Evolutionary conservation across 2,113 vertebrate species (phyloP).

Genomic region (Agapornis roseicollis): DNA sequence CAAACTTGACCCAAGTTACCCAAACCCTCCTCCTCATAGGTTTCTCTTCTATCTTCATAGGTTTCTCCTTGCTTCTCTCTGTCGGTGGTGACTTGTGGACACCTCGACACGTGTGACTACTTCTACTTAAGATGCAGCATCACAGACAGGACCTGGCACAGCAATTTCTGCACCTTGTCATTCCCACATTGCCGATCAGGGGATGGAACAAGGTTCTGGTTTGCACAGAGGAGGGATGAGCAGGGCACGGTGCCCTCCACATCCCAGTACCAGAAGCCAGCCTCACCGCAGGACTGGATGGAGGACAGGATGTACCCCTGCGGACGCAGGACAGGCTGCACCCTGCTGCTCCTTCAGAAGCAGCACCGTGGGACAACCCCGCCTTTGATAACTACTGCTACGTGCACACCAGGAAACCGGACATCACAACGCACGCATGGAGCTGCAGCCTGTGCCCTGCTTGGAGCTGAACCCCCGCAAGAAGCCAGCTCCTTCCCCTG

Average conservation of each 20-base stretch:
- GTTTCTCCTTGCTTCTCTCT: not conserved
- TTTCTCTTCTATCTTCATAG: no score
- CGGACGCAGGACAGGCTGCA: accelerated
- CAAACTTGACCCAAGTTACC: not conserved
- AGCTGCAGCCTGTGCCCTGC: not conserved
- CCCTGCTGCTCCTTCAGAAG: not conserved
- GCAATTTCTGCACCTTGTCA: not conserved
- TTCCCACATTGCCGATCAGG: accelerated
- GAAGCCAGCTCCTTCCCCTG: not conserved
- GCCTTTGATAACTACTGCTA: not conserved
- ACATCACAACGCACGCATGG: accelerated
- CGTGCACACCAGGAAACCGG: accelerated
- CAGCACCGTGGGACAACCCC: not conserved
- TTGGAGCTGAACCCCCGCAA: not conserved
- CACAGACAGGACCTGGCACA: not conserved
- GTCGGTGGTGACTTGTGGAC: not conserved
- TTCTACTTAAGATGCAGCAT: not conserved
- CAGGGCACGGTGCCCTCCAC: not conserved
- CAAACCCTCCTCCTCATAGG: not conserved
- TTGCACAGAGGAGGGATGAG: not conserved
- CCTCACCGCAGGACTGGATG: accelerated
- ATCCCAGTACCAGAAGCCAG: not conserved
- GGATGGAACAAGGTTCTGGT: not conserved
- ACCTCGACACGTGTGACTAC: accelerated
- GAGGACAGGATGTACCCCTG: no score